Percentiles rank a stretch among this genome's conserved stretches.
These are phyloP conservation scores for Malurus leucopterus DNA, from an alignment of 2,797 vertebrate genomes.

Conservation along the genomic window DNA sequence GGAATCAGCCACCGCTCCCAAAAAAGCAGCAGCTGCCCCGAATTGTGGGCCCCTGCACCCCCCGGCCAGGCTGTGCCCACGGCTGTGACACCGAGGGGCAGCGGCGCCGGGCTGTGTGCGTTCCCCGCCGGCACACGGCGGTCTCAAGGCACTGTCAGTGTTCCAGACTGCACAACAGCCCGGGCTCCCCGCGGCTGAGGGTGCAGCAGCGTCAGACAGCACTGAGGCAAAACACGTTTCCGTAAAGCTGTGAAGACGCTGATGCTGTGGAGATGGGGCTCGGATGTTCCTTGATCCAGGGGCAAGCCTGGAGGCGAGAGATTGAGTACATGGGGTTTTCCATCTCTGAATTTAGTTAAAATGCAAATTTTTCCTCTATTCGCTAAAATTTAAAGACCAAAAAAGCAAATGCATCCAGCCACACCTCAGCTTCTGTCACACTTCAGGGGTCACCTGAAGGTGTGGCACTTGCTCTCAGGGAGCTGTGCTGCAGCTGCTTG, in stretches of 20 bases:
- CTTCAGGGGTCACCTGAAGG: background rate
- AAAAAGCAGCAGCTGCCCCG: background rate
- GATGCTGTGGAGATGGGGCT: background rate
- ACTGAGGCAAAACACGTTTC: background rate
- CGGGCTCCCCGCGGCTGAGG: background rate
- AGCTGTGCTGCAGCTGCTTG: background rate
- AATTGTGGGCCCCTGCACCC: fast-evolving
- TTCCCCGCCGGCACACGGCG: fast-evolving
- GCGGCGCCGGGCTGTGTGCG: fast-evolving
- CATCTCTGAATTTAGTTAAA: background rate
- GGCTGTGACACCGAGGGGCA: background rate
- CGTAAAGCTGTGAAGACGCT: background rate
- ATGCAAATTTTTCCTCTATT: background rate
- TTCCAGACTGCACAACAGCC: background rate
- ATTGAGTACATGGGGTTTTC: fast-evolving
- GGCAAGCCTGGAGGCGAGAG: background rate
- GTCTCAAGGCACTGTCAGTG: conserved; percentile 35
- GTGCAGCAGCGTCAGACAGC: background rate
- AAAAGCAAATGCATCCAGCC: background rate
- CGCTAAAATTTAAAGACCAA: background rate
- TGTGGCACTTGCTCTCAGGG: fast-evolving
- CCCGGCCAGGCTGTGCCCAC: background rate
- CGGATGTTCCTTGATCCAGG: fast-evolving
- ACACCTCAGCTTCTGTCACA: background rate
- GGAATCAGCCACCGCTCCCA: background rate